A percentile compares a stretch with the other conserved stretches of the same genome.
Evolutionary conservation across 2,888 invertebrate species (phyloP).

Genomic region (Thysanoteuthis rhombus): DNA sequence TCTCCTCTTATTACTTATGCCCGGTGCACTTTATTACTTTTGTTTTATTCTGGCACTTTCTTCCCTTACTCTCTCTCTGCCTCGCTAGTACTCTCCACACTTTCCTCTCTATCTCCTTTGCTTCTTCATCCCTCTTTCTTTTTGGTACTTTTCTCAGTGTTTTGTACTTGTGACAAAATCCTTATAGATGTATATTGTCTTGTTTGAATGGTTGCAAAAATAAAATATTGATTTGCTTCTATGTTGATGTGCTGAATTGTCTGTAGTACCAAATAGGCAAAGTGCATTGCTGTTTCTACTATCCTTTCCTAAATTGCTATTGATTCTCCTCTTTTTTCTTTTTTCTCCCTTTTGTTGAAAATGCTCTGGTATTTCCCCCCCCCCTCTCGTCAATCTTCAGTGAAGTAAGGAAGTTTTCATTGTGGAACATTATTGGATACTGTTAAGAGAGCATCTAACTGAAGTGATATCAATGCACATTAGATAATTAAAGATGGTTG

Average conservation of each 20-base stretch:
- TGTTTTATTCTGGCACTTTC: too few relatives aligned
- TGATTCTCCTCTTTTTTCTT: too few relatives aligned
- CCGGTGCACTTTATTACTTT: too few relatives aligned
- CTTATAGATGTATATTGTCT: background rate
- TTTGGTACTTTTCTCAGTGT: background rate
- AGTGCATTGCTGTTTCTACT: background rate
- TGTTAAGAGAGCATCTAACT: background rate
- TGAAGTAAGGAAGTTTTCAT: background rate
- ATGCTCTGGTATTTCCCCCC: too few relatives aligned
- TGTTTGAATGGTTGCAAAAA: background rate
- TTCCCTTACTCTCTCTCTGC: too few relatives aligned
- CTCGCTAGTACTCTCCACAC: too few relatives aligned
- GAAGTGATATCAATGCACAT: constrained; percentile 23
- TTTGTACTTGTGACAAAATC: background rate
- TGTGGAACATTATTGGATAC: background rate
- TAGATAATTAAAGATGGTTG: background rate
- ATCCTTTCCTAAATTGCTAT: background rate
- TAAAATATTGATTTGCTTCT: background rate
- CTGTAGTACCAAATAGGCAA: background rate
- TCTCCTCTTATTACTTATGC: too few relatives aligned
- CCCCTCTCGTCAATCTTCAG: too few relatives aligned
- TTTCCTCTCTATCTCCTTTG: background rate
- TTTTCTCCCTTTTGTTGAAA: background rate
- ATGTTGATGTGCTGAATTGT: background rate
- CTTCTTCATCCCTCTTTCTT: background rate